Percentiles rank a stretch among this genome's conserved stretches.
Evolutionary conservation across 1,140 invertebrate species (phyloP).

Genomic region (Probaryconus sp.): DNA sequence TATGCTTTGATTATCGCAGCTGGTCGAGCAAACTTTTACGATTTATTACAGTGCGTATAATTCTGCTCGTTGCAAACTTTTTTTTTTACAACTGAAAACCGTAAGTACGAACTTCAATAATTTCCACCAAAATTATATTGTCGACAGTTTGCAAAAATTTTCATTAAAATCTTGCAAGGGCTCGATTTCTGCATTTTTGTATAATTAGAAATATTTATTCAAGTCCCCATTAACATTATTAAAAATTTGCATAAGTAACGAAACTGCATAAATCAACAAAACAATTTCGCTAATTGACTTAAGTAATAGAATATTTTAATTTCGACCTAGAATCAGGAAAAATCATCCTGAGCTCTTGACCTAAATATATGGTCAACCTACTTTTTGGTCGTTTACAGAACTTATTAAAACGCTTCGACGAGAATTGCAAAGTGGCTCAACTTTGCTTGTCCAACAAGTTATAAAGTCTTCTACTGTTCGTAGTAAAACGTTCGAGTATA

Average conservation of each 20-base stretch:
- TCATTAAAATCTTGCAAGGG: too few species aligned
- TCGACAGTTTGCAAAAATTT: too few species aligned
- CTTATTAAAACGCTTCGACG: constrained; percentile 50
- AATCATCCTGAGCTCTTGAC: constrained; percentile 33
- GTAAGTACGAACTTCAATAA: too few species aligned
- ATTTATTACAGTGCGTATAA: too few species aligned
- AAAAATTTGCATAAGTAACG: too few species aligned
- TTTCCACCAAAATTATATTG: too few species aligned
- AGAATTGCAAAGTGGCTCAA: constrained; percentile 61
- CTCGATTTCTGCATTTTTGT: too few species aligned
- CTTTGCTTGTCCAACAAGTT: constrained; percentile 62
- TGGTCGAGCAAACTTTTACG: not conserved
- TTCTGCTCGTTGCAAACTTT: too few species aligned
- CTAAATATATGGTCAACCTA: constrained; percentile 42
- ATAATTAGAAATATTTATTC: too few species aligned
- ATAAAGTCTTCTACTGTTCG: constrained; percentile 44
- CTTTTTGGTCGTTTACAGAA: constrained; percentile 50
- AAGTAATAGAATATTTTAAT: constrained; percentile 25
- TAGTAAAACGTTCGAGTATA: constrained; percentile 15
- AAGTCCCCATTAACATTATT: too few species aligned
- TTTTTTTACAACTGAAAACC: too few species aligned
- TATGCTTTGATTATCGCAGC: constrained; percentile 28
- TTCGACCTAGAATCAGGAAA: constrained; percentile 2
- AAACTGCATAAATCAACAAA: constrained; percentile 13
- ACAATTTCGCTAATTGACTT: constrained; percentile 9